A percentile compares a stretch with the other conserved stretches of the same genome.
These are phyloP conservation scores for Bugulina stolonifera DNA, from an alignment of 2,888 invertebrate species.

Conservation along the genomic window DNA sequence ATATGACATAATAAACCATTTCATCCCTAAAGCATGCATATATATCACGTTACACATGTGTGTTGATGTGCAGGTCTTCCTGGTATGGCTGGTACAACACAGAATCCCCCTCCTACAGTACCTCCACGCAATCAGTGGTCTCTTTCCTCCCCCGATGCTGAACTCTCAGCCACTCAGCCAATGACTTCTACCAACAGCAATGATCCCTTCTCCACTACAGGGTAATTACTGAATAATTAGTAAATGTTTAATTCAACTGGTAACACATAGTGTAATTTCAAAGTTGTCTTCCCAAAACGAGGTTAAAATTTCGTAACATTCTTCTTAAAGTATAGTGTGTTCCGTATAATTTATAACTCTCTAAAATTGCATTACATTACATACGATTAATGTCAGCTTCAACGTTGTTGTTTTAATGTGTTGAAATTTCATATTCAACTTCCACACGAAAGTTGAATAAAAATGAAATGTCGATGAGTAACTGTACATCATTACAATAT, in stretches of 20 bases:
- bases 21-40: not conserved
- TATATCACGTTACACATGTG: not conserved
- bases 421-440: too few species aligned
- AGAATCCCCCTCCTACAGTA: slow-evolving; percentile 4
- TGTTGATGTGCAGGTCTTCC: not conserved
- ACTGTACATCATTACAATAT: not conserved
- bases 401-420: too few species aligned
- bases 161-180: not conserved
- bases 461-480: not conserved
- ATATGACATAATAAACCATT: too few species aligned
- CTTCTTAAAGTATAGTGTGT: too few species aligned
- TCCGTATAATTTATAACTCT: too few species aligned
- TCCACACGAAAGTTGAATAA: not conserved
- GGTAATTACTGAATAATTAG: too few species aligned
- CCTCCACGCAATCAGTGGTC: slow-evolving; percentile 24
- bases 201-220: slow-evolving; percentile 12
- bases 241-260: too few species aligned
- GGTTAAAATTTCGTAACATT: too few species aligned
- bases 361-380: too few species aligned
- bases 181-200: not conserved
- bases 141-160: slow-evolving; percentile 17
- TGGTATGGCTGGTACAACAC: not conserved
- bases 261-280: too few species aligned
- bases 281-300: too few species aligned
- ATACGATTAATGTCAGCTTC: too few species aligned